These are phyloP conservation scores for Copidosoma floridanum DNA, from an alignment of 1,140 invertebrate species.

Conservation along the genomic window DNA sequence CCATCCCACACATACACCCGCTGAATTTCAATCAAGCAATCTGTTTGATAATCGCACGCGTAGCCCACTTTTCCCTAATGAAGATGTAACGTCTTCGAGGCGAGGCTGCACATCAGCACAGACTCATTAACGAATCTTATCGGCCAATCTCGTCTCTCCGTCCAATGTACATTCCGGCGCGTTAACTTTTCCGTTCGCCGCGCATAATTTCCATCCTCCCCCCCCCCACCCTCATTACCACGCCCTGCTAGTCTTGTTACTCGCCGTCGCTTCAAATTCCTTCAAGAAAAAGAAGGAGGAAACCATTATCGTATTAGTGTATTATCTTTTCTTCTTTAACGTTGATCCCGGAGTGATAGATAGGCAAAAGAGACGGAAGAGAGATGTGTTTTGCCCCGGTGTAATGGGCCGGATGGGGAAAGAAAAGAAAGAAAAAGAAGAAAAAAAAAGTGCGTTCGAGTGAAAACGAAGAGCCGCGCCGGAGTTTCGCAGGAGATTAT, in stretches of 20 bases:
- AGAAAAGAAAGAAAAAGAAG: too few relatives aligned
- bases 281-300: not conserved
- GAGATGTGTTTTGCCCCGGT: too few relatives aligned
- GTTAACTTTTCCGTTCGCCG: not conserved
- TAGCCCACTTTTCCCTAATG: slow-evolving; percentile 2
- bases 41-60: not conserved
- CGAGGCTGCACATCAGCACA: not conserved
- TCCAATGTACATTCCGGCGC: not conserved
- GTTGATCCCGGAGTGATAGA: not conserved
- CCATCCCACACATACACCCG: not conserved
- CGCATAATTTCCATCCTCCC: not conserved
- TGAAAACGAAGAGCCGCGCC: not conserved
- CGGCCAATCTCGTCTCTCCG: slow-evolving; percentile 7
- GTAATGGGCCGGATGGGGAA: too few relatives aligned
- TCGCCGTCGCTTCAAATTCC: not conserved
- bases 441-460: not conserved
- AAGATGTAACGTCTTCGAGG: not conserved
- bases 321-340: not conserved
- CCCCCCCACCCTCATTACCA: not conserved
- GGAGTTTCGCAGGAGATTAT: slow-evolving; percentile 11
- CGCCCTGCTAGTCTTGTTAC: not conserved
- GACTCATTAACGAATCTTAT: slow-evolving; percentile 17
- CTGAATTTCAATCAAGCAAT: not conserved
- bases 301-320: too few relatives aligned
- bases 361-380: not conserved